A percentile compares a stretch with the other conserved stretches of the same genome.
These are phyloP conservation scores for Euspilapteryx auroguttella DNA, from an alignment of 2,888 invertebrate genomes.

Conservation along the genomic window DNA sequence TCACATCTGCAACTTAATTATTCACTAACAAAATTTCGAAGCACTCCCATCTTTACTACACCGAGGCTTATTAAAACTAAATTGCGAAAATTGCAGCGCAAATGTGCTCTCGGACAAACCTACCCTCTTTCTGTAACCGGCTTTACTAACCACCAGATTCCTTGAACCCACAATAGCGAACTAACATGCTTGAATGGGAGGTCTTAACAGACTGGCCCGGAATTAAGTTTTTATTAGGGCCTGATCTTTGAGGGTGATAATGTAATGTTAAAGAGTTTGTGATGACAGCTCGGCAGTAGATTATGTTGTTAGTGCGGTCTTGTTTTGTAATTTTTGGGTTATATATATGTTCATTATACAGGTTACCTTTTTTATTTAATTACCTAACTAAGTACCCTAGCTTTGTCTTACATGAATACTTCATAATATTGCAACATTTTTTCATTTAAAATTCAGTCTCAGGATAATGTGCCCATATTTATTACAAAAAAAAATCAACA, in stretches of 20 bases:
- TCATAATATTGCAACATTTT: too few relatives aligned
- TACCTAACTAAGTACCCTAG: too few relatives aligned
- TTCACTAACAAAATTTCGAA: constrained; percentile 31
- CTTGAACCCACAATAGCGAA: not conserved
- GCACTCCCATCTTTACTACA: constrained; percentile 25
- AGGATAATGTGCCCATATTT: too few relatives aligned
- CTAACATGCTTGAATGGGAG: not conserved
- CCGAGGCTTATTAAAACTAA: constrained; percentile 55
- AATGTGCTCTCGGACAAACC: constrained; percentile 40
- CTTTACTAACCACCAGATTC: constrained; percentile 15
- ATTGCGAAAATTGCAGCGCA: constrained; percentile 57
- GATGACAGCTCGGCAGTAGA: too few relatives aligned
- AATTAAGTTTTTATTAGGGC: too few relatives aligned
- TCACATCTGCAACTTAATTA: constrained; percentile 11
- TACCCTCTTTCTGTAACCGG: constrained; percentile 29
- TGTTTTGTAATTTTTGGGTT: too few relatives aligned
- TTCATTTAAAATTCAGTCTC: too few relatives aligned
- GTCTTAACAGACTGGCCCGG: not conserved
- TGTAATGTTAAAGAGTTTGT: constrained; percentile 3
- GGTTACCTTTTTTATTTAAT: too few relatives aligned
- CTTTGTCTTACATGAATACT: too few relatives aligned
- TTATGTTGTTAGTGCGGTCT: too few relatives aligned
- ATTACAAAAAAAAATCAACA: too few relatives aligned
- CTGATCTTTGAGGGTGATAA: not conserved
- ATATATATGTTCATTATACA: too few relatives aligned